Conservation (phyloP, 1,140 invertebrate genomes). For the Neuroterus valhalla region DNA sequence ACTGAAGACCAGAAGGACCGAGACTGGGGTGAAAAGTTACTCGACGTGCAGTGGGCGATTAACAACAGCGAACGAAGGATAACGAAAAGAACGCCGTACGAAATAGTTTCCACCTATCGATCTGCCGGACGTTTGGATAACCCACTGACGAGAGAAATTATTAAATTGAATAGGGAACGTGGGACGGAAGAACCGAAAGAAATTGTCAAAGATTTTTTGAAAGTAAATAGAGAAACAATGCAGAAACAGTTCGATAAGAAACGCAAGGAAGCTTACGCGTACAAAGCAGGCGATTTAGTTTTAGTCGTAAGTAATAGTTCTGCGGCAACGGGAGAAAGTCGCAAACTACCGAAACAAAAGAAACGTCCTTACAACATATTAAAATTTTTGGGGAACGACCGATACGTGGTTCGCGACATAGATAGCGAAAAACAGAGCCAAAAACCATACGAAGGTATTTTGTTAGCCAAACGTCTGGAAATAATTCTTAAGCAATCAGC, state of each 20-base stretch:
- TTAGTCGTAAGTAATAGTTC: too few relatives aligned
- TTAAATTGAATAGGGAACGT: constrained; percentile 1
- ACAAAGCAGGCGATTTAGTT: constrained; percentile 37
- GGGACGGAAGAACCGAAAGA: constrained; percentile 20
- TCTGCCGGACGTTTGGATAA: background rate
- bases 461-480: constrained; percentile 29
- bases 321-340: background rate
- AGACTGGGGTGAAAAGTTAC: too few relatives aligned
- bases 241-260: constrained; percentile 30
- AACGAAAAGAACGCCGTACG: constrained; percentile 35
- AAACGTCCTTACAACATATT: constrained; percentile 48
- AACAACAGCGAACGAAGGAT: too few relatives aligned
- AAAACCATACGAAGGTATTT: constrained; percentile 48
- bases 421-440: constrained; percentile 49
- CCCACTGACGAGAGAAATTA: constrained; percentile 30
- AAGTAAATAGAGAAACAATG: background rate
- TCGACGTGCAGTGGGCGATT: too few relatives aligned
- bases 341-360: too few relatives aligned
- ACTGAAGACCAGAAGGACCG: background rate
- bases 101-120: too few relatives aligned
- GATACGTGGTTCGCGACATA: constrained; percentile 51
- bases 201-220: constrained; percentile 10
- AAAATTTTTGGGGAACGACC: constrained; percentile 46
- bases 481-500: background rate
- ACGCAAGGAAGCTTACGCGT: constrained; percentile 25